Evolutionary conservation across 1,140 invertebrate genomes (phyloP).

Genomic region (Aphaenogaster rudis): DNA sequence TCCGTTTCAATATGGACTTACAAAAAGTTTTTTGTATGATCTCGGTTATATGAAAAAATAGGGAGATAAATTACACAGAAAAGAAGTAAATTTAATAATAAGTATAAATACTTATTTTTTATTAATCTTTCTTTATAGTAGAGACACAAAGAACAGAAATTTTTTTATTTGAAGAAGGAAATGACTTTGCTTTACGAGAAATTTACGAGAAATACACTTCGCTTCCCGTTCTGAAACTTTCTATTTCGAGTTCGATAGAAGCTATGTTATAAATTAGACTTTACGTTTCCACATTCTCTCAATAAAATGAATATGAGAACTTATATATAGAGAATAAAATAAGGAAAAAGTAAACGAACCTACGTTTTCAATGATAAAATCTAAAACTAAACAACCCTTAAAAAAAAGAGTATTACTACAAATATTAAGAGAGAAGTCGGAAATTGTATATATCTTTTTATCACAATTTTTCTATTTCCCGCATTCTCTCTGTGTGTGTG

Average conservation of each 20-base stretch:
- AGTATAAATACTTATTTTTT: neutral
- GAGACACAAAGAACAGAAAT: neutral
- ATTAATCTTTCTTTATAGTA: neutral
- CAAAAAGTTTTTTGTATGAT: neutral
- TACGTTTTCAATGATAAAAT: constrained; percentile 2
- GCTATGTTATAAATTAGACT: constrained; percentile 28
- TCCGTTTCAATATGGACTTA: constrained; percentile 15
- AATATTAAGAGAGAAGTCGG: neutral
- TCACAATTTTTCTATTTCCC: neutral
- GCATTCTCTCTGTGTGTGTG: neutral
- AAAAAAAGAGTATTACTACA: neutral
- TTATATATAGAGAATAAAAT: neutral
- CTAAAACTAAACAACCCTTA: neutral
- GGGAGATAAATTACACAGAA: neutral
- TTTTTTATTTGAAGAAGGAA: constrained; percentile 31
- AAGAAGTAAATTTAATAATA: neutral
- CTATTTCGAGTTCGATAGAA: constrained; percentile 11
- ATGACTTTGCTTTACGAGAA: neutral
- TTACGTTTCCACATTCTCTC: constrained; percentile 13
- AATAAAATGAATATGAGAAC: constrained; percentile 23
- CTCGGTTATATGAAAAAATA: neutral
- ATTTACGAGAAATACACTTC: constrained; percentile 38
- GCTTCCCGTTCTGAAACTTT: constrained; percentile 7
- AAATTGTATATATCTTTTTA: neutral
- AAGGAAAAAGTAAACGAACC: neutral